These are phyloP conservation scores for Zoanthus solanderi DNA, from an alignment of 92 coral and sea anemone species.

Conservation along the genomic window DNA sequence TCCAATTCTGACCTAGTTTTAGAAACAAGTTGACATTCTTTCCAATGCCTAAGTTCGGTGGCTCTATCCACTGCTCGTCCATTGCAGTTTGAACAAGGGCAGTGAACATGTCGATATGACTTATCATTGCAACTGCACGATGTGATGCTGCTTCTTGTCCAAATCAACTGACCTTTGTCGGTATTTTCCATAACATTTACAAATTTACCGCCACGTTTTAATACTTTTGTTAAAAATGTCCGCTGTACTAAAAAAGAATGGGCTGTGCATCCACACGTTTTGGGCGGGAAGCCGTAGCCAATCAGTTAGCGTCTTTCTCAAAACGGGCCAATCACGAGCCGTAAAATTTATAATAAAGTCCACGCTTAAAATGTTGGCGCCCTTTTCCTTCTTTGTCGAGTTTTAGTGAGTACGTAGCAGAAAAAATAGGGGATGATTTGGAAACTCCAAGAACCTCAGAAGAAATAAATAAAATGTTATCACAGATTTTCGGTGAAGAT, in stretches of 20 bases:
- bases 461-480: neutral
- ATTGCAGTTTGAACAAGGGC: slow-evolving; percentile 62
- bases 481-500: slow-evolving; percentile 38
- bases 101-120: slow-evolving; percentile 41
- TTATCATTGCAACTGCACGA: slow-evolving; percentile 16
- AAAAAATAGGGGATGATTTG: slow-evolving; percentile 10
- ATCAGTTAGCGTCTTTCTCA: slow-evolving; percentile 37
- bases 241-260: slow-evolving; percentile 24
- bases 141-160: slow-evolving; percentile 15
- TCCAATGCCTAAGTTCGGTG: slow-evolving; percentile 75
- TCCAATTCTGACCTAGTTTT: slow-evolving; percentile 41
- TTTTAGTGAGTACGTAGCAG: slow-evolving; percentile 15
- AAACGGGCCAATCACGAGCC: slow-evolving; percentile 40
- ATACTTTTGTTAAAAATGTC: slow-evolving; percentile 24
- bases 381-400: slow-evolving; percentile 22
- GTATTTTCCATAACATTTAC: slow-evolving; percentile 12
- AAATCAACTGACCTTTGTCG: neutral
- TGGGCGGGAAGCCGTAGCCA: slow-evolving; percentile 51
- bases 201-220: slow-evolving; percentile 8
- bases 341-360: slow-evolving; percentile 9
- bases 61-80: slow-evolving; percentile 68
- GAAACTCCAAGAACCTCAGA: slow-evolving; percentile 11
- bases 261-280: slow-evolving; percentile 40
- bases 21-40: slow-evolving; percentile 15
- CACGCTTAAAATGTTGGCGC: slow-evolving; percentile 26